Evolutionary conservation across 2,113 vertebrate species (phyloP), one percentile per base, ranked within the genome.

Genomic region (Crocuta crocuta): DNA sequence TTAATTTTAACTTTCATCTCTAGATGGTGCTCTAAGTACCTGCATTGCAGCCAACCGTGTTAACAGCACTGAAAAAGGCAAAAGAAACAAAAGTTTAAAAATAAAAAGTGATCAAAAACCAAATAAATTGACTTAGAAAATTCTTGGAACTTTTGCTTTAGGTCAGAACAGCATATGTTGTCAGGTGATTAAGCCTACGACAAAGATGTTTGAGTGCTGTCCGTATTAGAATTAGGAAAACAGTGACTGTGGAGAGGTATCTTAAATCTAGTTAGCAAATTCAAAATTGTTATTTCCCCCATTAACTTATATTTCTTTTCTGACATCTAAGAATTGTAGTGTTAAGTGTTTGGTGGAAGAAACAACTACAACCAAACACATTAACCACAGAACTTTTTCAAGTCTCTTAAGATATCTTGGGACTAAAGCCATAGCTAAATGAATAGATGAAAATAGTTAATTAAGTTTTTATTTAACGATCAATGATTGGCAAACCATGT

Each of bases 11-110:
- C 95, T 98, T 98, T 79, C 92, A 98, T 98, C 99, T 98, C 98
- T 99, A 99, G 99, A 98, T 99, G 99, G 99, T 98, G 99, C 98
- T 99, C 94, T 98, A 96, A 98, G 98, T 97, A 98, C 80, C 98
- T 98, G 17, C 97, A 96, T 98, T 97, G 61, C 26, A 81, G 86
- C 17, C 53, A 96, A 35, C 33, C 80, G 0, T 45, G n/a, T 43
- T 95, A 89, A 19, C 7, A 96, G 31, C 73, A 63, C 15, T 82
- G 58, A 39, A 91, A 97, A 98, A 83, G 43, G 39, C 13, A 74
- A 93, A 97, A 50, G 89, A 96, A 93, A 11, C 66, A 85, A 83
- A 43, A 95, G 2, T 4, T 70, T 45, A 48, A 91, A 95, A 96
- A 65, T 23, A 79, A 94, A 87, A 92, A 86, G 96, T 89, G 0